Percentiles rank a stretch among this genome's conserved stretches.
phyloP scores from a whole-genome alignment of 2,113 vertebrate genomes.

The Lasiurus cinereus region DNA sequence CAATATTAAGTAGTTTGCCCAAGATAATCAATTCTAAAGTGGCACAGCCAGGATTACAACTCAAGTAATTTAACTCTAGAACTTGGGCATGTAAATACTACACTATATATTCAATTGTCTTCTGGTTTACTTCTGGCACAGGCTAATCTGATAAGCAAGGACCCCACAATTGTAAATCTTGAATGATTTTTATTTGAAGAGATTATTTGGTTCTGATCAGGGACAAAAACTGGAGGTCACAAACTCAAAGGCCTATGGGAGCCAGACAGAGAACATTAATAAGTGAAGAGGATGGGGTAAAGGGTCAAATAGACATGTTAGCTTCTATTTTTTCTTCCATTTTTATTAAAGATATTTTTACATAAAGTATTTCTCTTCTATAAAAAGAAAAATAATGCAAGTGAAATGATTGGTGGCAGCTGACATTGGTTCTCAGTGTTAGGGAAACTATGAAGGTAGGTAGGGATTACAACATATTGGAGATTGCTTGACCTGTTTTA shows the following conservation, averaged over 20 bases:
- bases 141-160: not conserved
- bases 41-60: constrained; percentile 7
- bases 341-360: constrained; percentile 56
- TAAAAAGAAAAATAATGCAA: constrained; percentile 21
- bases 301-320: not conserved
- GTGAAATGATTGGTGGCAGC: not conserved
- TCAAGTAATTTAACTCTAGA: not conserved
- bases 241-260: not conserved
- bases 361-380: constrained; percentile 14
- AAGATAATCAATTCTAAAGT: not conserved
- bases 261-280: not conserved
- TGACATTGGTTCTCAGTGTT: not conserved
- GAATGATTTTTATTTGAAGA: constrained; percentile 52
- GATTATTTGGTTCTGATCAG: constrained; percentile 49
- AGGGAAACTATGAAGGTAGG: not conserved
- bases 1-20: not conserved
- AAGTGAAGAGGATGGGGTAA: not conserved
- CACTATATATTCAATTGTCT: not conserved
- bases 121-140: not conserved
- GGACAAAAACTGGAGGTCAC: not conserved
- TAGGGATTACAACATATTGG: not conserved
- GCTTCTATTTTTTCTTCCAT: constrained; percentile 3
- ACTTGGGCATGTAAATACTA: not conserved
- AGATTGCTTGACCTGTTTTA: not conserved
- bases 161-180: not conserved